Base-by-base conservation (phyloP, 2,888 invertebrate species). In the Macrophya annulata region DNA sequence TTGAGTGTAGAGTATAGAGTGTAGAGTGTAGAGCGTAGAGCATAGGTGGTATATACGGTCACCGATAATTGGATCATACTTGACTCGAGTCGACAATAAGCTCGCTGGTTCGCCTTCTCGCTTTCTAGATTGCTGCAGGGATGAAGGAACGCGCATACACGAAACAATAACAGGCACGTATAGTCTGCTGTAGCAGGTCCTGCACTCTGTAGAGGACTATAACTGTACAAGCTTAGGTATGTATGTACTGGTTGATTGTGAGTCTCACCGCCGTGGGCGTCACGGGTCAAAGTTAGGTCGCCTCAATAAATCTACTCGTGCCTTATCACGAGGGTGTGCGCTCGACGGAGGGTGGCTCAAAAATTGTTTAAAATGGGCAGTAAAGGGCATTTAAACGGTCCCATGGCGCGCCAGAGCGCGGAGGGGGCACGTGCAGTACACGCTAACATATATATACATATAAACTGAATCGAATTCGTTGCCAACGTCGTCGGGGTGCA, bases 331-430 rank as follows among this genome's bases (percentile, higher is more conserved):
- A 71, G 84, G 82, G 76, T 59, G 76, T 37, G 31, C 62, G 82
- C 62, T 81, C 71, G n/a, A 31, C 48, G 72, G 68, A 77, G 86
- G 87, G 86, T 87, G 87, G 87, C 85, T 87, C 86, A 86, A 87
- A 84, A 91, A 91, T 91, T 90, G 91, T 91, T 91, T 90, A 90
- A 91, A 91, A 90, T 89, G 88, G 91, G 88, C 88, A 86, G 90
- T 89, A 90, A 91, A 90, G 90, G 90, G 89, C 89, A 87, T 91
- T 91, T 90, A 91, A 91, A 91, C 89, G 91, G 88, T 90, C 90
- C 91, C 91, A 88, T 85, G 87, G 89, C 89, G 89, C 87, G 87
- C 84, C 74, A 15, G n/a, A n/a, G 21, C 15, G 15, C n/a, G n/a
- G 45, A n/a, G 40, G 59, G 59, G 81, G 21, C 62, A 59, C 59